Base-by-base conservation (phyloP, 2,113 vertebrate genomes). In the Grallaria varia region DNA sequence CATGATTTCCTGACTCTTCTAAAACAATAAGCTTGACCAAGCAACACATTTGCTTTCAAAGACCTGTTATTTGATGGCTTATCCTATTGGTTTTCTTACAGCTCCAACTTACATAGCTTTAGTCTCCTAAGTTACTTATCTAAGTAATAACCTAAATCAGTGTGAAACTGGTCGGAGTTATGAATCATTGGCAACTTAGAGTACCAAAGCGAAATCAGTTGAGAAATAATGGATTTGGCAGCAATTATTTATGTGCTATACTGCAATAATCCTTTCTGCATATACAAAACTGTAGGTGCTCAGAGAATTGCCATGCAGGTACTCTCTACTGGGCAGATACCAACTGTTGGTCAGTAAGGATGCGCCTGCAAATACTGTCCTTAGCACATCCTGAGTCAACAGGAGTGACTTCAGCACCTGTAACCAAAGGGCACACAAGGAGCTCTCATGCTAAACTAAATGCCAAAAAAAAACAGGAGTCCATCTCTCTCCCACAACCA, bases 341-440 rank as follows among this genome's bases (percentile, higher is more conserved):
- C 5, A 0, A 22, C 8, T n/a, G 35, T 28, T 49, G 37, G 17
- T 67, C 77, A 18, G 2, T 21, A 9, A 39, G 69, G 28, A 74
- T 5, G 4, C 15, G 52, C 23, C 52, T 59, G 18, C 6, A 72
- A 56, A 49, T 10, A 58, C 20, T 42, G 45, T 50, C 31, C 47
- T 80, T 20, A 63, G 27, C 2, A 1, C 9, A 25, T 4, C 9
- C 20, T 0, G 3, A 72, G 63, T 72, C 5, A 67, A 35, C 5
- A 30, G 24, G 37, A 67, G 2, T 40, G 39, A 40, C 47, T 44
- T 53, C 47, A 76, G n/a, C 17, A 21, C 33, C 60, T 52, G 9
- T 22, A 75, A 56, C 12, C 17, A 71, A 44, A 8, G 1, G 9
- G 12, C 4, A 39, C 4, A 33, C 19, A 63, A 67, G 14, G 47